Conservation (phyloP, 2,888 invertebrate species). For the Mactromeris polynyma region DNA sequence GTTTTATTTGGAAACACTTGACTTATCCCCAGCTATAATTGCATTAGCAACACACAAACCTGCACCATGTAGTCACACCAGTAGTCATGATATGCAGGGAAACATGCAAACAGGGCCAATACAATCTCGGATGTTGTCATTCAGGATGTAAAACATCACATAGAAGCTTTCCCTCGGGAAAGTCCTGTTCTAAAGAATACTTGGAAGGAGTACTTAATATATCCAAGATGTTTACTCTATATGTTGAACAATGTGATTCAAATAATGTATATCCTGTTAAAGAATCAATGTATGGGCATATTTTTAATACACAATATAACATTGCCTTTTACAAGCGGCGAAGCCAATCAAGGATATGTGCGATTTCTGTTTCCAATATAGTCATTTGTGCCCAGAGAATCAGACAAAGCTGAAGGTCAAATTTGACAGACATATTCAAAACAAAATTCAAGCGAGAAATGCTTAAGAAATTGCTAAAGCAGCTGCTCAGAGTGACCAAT, state of each 20-base stretch:
- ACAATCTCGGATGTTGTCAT: background rate
- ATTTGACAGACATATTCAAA: too few relatives aligned
- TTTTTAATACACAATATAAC: conserved; percentile 27
- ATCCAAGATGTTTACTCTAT: conserved; percentile 28
- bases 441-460: conserved; percentile 22
- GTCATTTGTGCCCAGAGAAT: conserved; percentile 9
- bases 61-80: background rate
- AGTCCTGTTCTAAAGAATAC: conserved; percentile 13
- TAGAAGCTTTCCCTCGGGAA: conserved; percentile 27
- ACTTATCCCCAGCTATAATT: background rate
- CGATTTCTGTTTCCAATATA: conserved; percentile 24
- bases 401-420: background rate
- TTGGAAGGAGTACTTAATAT: conserved; percentile 12
- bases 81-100: background rate
- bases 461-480: too few relatives aligned
- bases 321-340: conserved; percentile 27
- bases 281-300: conserved; percentile 26
- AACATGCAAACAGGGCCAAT: conserved; percentile 20
- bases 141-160: conserved; percentile 16
- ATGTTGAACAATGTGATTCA: conserved; percentile 17
- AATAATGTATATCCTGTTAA: conserved; percentile 19
- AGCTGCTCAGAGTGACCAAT: too few relatives aligned
- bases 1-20: conserved; percentile 21
- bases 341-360: conserved; percentile 29
- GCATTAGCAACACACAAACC: background rate